These are phyloP conservation scores for Cactoblastis cactorum DNA, from an alignment of 2,888 invertebrate genomes.

Conservation along the genomic window DNA sequence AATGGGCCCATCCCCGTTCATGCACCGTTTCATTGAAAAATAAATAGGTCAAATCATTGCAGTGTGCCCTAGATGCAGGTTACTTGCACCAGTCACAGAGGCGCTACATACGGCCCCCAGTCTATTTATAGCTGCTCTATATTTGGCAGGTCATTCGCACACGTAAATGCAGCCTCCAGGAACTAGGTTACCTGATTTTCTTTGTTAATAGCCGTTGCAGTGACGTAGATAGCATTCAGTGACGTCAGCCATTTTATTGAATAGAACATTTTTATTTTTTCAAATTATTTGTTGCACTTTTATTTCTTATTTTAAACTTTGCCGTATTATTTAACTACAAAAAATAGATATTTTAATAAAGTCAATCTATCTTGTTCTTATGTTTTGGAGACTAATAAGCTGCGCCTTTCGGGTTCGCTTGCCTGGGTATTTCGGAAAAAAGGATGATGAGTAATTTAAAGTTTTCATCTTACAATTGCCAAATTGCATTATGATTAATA, in stretches of 20 bases:
- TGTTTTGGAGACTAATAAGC: too few relatives aligned
- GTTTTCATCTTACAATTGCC: too few relatives aligned
- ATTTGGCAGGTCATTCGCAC: conserved; percentile 74
- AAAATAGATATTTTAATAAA: too few relatives aligned
- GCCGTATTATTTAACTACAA: too few relatives aligned
- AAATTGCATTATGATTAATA: too few relatives aligned
- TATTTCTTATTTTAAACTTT: neutral
- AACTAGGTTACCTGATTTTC: conserved; percentile 77
- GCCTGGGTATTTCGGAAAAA: too few relatives aligned
- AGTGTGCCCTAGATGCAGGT: conserved; percentile 66
- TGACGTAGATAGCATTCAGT: conserved; percentile 61
- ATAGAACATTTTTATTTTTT: neutral
- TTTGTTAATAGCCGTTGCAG: conserved; percentile 58
- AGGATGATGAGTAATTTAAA: too few relatives aligned
- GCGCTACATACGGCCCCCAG: conserved; percentile 52
- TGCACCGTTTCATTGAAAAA: conserved; percentile 74
- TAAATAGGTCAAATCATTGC: conserved; percentile 78
- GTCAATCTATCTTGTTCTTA: too few relatives aligned
- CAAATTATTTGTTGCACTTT: neutral
- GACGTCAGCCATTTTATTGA: conserved; percentile 50
- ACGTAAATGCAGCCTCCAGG: conserved; percentile 67
- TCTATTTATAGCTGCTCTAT: conserved; percentile 75
- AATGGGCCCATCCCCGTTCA: conserved; percentile 70
- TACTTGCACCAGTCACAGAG: conserved; percentile 64
- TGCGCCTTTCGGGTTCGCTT: too few relatives aligned